Base-by-base conservation (phyloP, 2,797 vertebrate species). In the Hemitrygon akajei region DNA sequence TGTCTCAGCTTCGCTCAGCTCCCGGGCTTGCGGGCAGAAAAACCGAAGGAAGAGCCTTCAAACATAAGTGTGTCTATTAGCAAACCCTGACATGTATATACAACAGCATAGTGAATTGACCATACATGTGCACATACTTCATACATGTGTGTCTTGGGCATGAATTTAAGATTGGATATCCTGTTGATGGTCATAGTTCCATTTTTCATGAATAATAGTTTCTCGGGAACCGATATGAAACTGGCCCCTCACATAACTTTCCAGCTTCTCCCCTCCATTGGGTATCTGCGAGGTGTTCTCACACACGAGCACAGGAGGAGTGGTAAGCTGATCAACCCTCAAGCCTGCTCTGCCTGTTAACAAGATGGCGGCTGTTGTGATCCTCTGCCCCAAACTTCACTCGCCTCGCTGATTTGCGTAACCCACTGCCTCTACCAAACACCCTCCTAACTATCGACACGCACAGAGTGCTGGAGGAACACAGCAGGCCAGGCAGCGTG, bases 41-140 rank as follows among this genome's bases (percentile, higher is more conserved):
- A 69, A 60, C 58, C 93, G 94, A 22, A 94, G 94, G 73, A 94
- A 94, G 40, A 47, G 69, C 89, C 94, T 94, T 71, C 14, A 80
- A 66, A n/a, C 9, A 27, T n/a, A 80, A 81, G 30, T 27, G 22
- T 34, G n/a, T 30, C n/a, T 14, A 37, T 22, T 9, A 93, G n/a
- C 34, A 71, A 69, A 58, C 6, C 56, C 7, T 9, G 9, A 76
- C 20, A 4, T 37, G 47, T 37, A 14, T 76, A 2, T 30, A 71
- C 22, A 58, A 73, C 22, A 73, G 12, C 6, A n/a, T 9, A 56
- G 40, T 37, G 34, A 14, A 30, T 47, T 20, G 16, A 9, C 47
- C n/a, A 10, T 91, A 69, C n/a, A 2, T 60, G 56, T 91, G 5
- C 16, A 34, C 63, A 12, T 34, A 58, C 4, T 47, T 30, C 40